These are phyloP conservation scores for Alligator mississippiensis DNA, from an alignment of 2,113 vertebrate genomes.

Conservation along the genomic window DNA sequence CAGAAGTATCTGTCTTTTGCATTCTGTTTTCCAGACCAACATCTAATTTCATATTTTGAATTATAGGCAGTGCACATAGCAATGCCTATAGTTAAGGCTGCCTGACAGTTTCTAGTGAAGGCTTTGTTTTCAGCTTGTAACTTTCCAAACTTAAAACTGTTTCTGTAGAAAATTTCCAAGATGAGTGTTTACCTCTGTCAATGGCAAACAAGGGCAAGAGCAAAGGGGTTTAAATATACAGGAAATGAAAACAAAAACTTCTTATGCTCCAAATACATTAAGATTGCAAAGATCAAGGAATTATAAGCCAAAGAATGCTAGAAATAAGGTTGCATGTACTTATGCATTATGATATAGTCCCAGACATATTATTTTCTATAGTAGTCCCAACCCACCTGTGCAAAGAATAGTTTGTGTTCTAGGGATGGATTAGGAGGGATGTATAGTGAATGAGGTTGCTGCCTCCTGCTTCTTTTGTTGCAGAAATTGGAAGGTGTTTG, in stretches of 20 bases:
- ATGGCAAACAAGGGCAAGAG: not conserved
- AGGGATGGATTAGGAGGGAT: not conserved
- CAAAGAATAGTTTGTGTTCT: slow-evolving; percentile 6
- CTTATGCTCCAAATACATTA: not conserved
- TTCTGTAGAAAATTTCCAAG: not conserved
- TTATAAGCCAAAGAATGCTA: not conserved
- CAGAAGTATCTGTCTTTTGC: not conserved
- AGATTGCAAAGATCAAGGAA: not conserved
- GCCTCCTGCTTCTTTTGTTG: not conserved
- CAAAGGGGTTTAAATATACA: not conserved
- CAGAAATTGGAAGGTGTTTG: slow-evolving; percentile 1
- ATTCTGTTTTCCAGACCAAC: not conserved
- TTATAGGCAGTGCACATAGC: not conserved
- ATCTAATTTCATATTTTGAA: not conserved
- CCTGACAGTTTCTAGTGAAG: not conserved
- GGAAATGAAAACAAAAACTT: not conserved
- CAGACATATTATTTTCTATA: not conserved
- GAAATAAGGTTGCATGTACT: not conserved
- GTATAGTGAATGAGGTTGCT: not conserved
- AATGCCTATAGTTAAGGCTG: not conserved
- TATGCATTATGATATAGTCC: not conserved
- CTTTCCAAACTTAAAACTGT: not conserved
- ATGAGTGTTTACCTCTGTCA: not conserved
- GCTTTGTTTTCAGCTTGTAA: not conserved
- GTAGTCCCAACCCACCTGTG: not conserved